Percentiles rank a stretch among this genome's conserved stretches.
These are phyloP conservation scores for Procambarus virginalis DNA, from an alignment of 1,140 invertebrate species.

Conservation along the genomic window DNA sequence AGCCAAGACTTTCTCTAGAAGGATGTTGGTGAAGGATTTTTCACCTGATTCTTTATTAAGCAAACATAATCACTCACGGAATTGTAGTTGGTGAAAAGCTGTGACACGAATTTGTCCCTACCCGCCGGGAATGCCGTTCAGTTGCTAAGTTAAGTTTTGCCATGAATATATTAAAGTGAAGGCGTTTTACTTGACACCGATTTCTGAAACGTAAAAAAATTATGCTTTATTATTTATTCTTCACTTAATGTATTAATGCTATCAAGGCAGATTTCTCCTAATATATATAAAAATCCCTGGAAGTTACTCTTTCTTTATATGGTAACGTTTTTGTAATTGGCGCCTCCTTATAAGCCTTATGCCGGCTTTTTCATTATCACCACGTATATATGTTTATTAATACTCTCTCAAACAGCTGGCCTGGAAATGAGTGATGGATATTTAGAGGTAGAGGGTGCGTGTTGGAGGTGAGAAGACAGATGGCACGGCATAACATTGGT, in stretches of 20 bases:
- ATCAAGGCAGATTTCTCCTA: too few relatives aligned
- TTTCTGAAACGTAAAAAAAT: background rate
- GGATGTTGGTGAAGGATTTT: conserved; percentile 50
- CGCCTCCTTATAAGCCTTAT: background rate
- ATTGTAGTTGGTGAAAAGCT: background rate
- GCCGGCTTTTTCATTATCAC: background rate
- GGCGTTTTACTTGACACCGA: too few relatives aligned
- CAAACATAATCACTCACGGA: conserved; percentile 25
- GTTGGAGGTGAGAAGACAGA: background rate
- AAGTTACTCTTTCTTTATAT: background rate
- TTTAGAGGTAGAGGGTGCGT: background rate
- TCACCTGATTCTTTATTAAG: conserved; percentile 36
- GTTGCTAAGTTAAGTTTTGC: too few relatives aligned
- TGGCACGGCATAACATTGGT: background rate
- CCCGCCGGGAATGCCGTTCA: too few relatives aligned
- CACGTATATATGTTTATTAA: background rate
- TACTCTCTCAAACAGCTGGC: background rate
- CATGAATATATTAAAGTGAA: too few relatives aligned
- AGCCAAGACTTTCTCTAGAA: conserved; percentile 40
- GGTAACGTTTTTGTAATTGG: conserved; percentile 35
- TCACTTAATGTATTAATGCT: background rate
- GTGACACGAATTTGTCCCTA: too few relatives aligned
- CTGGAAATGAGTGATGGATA: background rate
- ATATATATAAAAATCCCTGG: background rate
- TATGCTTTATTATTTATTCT: background rate